Evolutionary conservation across 2,113 vertebrate species (phyloP), one percentile per base, ranked within the genome.

Genomic region (Toxotes chatareus): DNA sequence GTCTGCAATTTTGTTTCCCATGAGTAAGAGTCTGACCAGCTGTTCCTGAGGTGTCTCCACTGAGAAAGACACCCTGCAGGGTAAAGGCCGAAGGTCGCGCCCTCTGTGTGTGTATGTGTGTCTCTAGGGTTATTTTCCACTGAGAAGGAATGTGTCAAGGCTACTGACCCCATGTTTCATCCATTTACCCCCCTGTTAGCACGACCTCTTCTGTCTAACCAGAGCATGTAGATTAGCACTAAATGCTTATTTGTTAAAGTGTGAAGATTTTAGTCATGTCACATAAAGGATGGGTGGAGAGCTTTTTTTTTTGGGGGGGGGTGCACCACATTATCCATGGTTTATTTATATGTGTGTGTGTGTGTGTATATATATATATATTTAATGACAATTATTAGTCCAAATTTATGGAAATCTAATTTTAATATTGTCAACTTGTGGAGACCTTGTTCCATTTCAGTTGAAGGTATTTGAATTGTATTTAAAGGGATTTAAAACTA

Each of bases 101-200:
- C 47, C 38, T 83, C 0, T 71, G n/a, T 82, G 60, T 82, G 42
- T 88, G 31, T 56, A 12, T 79, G 66, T 82, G 73, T 88, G 76
- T 81, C 44, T 69, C 23, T 23, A 59, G 73, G 79, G 80, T 89
- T 88, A 88, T 86, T 86, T 91, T 82, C 60, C 82, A 79, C 82
- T 63, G 60, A 75, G 36, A 57, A 77, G 83, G 83, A 89, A 91
- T 88, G 83, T 91, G 91, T 87, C 84, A 80, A 55, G 83, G 86
- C 57, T 86, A 32, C 73, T 86, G 80, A 91, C 85, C 80, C 66
- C 68, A 71, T 88, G 86, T 83, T 87, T 64, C 63, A 82, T 23
- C 53, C 49, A 73, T 76, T 89, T 57, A 72, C 63, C 89, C 77
- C 79, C 79, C 74, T 79, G 73, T 88, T 89, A 80, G 46, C 73